Conservation (phyloP, 2,113 vertebrate species). For the Mystacornis crossleyi region DNA sequence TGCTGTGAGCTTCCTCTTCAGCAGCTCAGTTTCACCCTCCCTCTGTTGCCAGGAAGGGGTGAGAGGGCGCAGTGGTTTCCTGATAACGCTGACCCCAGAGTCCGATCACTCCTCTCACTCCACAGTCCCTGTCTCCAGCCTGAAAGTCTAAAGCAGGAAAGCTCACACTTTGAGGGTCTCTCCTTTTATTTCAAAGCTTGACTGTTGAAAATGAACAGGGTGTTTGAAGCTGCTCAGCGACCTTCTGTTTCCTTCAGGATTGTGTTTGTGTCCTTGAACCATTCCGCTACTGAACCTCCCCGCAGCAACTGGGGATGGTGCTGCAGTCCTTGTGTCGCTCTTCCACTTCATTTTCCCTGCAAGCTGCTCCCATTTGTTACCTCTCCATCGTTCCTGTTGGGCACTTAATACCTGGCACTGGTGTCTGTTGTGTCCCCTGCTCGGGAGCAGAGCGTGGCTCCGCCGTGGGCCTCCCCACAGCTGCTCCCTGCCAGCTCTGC, state of each 20-base stretch:
- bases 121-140: slow-evolving; percentile 53
- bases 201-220: slow-evolving; percentile 40
- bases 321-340: slow-evolving; percentile 52
- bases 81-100: background rate
- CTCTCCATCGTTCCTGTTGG: background rate
- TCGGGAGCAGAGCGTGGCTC: slow-evolving; percentile 13
- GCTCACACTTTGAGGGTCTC: slow-evolving; percentile 4
- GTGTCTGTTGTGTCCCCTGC: background rate
- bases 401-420: slow-evolving; percentile 21
- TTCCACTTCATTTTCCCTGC: slow-evolving; percentile 37
- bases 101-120: slow-evolving; percentile 11
- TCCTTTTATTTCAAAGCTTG: slow-evolving; percentile 56
- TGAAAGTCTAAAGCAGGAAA: slow-evolving; percentile 57
- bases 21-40: background rate
- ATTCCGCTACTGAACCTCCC: slow-evolving; percentile 70
- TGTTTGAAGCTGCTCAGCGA: slow-evolving; percentile 93
- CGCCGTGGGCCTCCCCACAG: slow-evolving; percentile 17
- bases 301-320: slow-evolving; percentile 30
- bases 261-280: slow-evolving; percentile 76
- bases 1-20: background rate
- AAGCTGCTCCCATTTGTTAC: slow-evolving; percentile 3
- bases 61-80: background rate
- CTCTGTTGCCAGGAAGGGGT: background rate
- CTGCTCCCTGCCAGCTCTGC: slow-evolving; percentile 67
- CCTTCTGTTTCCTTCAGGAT: slow-evolving; percentile 78